phyloP scores from a whole-genome alignment of 2,888 invertebrate genomes.

The Sturmia bella region DNA sequence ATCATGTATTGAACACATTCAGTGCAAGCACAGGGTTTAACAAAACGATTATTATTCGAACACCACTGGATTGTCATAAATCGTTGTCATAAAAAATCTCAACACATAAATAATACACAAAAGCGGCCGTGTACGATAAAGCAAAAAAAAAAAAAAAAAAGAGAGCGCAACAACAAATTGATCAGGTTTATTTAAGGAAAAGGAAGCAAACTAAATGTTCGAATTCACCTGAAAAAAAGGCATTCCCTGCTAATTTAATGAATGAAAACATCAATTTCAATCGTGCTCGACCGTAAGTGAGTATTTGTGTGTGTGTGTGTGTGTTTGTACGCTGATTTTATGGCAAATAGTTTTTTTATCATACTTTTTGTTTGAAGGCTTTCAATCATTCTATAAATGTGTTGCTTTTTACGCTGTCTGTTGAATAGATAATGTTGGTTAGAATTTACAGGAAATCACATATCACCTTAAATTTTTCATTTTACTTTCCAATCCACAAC shows the following conservation, averaged over 20 bases:
- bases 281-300: background rate
- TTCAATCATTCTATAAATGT: conserved; percentile 34
- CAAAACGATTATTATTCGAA: conserved; percentile 59
- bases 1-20: conserved; percentile 33
- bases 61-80: conserved; percentile 66
- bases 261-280: conserved; percentile 59
- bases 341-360: background rate
- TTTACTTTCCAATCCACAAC: too few relatives aligned
- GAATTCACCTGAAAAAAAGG: conserved; percentile 5
- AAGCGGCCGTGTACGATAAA: conserved; percentile 8
- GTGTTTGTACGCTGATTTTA: conserved; percentile 14
- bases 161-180: conserved; percentile 31
- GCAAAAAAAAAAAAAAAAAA: background rate
- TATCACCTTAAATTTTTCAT: background rate
- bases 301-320: background rate
- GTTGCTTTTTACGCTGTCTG: background rate
- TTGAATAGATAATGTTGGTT: background rate
- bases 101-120: conserved; percentile 61
- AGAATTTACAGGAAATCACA: conserved; percentile 6
- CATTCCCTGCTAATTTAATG: conserved; percentile 18
- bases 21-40: conserved; percentile 25
- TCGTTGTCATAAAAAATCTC: conserved; percentile 64
- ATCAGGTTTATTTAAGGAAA: conserved; percentile 46
- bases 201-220: background rate
- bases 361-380: background rate